These are phyloP conservation scores for Drosophila lini DNA, from an alignment of 1,140 invertebrate species.

Conservation along the genomic window DNA sequence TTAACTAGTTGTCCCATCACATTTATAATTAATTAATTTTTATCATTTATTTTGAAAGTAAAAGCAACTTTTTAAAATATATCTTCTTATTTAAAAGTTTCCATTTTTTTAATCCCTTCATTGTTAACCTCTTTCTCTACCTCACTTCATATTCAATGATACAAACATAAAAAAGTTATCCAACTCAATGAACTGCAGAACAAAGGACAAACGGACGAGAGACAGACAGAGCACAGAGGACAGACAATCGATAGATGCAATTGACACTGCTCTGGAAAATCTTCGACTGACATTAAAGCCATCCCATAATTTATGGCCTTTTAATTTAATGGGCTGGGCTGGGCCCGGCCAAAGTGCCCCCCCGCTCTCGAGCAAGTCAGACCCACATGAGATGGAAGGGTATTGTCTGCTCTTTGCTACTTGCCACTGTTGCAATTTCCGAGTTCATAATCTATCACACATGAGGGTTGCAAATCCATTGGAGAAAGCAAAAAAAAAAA, in stretches of 20 bases:
- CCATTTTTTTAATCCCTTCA: neutral
- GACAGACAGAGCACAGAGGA: neutral
- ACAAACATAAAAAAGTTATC: conserved; percentile 67
- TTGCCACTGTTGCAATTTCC: conserved; percentile 68
- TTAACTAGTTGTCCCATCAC: too few species aligned
- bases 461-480: conserved; percentile 68
- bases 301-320: conserved; percentile 78
- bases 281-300: conserved; percentile 75
- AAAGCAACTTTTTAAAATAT: neutral
- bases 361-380: conserved; percentile 55
- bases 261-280: conserved; percentile 74
- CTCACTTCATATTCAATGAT: conserved; percentile 47
- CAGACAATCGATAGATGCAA: conserved; percentile 67
- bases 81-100: neutral
- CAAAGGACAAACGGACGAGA: conserved; percentile 19
- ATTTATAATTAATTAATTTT: neutral
- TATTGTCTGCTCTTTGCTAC: conserved; percentile 44
- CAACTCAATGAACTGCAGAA: conserved; percentile 62
- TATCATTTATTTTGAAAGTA: neutral
- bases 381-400: conserved; percentile 59
- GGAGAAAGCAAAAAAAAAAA: conserved; percentile 33
- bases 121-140: neutral
- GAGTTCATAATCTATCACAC: conserved; percentile 77
- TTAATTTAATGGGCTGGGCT: conserved; percentile 83
- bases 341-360: conserved; percentile 41